Percentiles rank a stretch among this genome's conserved stretches.
Evolutionary conservation across 2,888 invertebrate species (phyloP).

Genomic region (Rosalia funebris): DNA sequence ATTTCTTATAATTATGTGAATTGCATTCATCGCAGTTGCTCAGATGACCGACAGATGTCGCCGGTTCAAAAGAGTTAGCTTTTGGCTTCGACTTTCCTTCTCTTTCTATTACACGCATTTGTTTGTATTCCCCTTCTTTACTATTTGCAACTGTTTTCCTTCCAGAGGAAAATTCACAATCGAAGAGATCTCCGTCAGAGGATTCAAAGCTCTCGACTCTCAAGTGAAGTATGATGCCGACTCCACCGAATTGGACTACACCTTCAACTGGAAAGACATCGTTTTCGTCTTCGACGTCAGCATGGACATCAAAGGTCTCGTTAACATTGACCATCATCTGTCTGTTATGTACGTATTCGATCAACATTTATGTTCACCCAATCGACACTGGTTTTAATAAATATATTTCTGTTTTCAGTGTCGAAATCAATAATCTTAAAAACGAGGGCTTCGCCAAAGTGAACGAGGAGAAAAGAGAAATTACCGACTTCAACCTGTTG

Average conservation of each 20-base stretch:
- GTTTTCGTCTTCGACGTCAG: background rate
- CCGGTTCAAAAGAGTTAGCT: no score
- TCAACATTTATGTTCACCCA: background rate
- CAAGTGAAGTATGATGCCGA: background rate
- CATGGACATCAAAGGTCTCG: background rate
- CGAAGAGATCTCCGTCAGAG: background rate
- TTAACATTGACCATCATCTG: background rate
- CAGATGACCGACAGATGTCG: no score
- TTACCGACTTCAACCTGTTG: background rate
- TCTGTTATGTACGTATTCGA: background rate
- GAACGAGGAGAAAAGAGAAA: background rate
- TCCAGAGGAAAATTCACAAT: background rate
- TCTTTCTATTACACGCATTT: no score
- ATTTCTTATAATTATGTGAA: background rate
- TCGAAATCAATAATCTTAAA: background rate
- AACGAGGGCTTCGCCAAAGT: background rate
- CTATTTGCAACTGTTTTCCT: no score
- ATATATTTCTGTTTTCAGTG: background rate
- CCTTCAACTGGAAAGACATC: background rate
- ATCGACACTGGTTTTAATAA: background rate
- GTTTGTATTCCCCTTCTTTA: no score
- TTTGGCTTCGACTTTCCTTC: no score
- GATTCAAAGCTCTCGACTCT: background rate
- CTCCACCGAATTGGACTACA: background rate
- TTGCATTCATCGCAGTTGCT: no score